Conservation (phyloP, 2,888 invertebrate species). For the Alviniconcha strummeri region DNA sequence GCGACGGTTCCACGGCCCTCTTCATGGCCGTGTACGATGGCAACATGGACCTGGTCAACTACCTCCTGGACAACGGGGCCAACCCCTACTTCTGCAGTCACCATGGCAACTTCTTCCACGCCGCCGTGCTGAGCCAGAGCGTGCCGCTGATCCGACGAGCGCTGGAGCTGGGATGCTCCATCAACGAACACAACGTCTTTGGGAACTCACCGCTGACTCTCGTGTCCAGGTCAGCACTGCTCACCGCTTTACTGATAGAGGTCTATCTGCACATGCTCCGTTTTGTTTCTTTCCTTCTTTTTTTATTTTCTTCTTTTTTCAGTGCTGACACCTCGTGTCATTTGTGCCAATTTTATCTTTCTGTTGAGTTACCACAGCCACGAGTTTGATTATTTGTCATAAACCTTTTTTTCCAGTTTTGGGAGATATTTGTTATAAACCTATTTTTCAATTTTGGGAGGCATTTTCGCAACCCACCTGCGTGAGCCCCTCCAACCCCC, state of each 20-base stretch:
- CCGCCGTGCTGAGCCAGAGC: slow-evolving; percentile 47
- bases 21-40: slow-evolving; percentile 51
- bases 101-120: slow-evolving; percentile 52
- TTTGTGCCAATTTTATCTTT: neutral
- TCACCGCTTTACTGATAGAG: slow-evolving; percentile 22
- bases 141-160: slow-evolving; percentile 44
- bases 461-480: too few relatives aligned
- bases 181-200: slow-evolving; percentile 48
- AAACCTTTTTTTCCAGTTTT: too few relatives aligned
- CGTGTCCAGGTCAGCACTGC: slow-evolving; percentile 37
- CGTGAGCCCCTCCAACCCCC: too few relatives aligned
- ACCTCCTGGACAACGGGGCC: slow-evolving; percentile 47
- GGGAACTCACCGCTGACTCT: slow-evolving; percentile 54
- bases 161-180: slow-evolving; percentile 45
- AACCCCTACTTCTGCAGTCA: slow-evolving; percentile 43
- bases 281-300: neutral
- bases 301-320: neutral
- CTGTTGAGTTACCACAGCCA: neutral
- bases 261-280: neutral
- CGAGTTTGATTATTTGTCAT: too few relatives aligned
- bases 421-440: too few relatives aligned
- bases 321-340: neutral
- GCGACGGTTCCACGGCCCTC: slow-evolving; percentile 45
- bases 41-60: slow-evolving; percentile 43
- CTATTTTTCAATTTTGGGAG: too few relatives aligned